Evolutionary conservation across 2,888 invertebrate species (phyloP), one percentile per base, ranked within the genome.

Genomic region (Gerosis bhagava): DNA sequence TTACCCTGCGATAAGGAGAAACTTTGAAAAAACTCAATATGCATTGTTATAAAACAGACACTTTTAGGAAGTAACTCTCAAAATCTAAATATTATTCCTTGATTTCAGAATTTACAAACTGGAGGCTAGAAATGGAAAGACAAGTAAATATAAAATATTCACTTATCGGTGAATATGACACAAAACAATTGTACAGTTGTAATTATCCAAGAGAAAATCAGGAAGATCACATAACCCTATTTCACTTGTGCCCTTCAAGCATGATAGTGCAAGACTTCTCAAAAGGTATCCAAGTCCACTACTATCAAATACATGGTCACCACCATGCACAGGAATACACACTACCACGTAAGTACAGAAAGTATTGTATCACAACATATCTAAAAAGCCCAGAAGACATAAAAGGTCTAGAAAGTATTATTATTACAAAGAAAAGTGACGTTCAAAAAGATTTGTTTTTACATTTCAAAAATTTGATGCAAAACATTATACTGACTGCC

Each of bases 51-150:
- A n/a, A n/a, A n/a, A n/a, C n/a, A n/a, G n/a, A n/a, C n/a, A n/a
- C n/a, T n/a, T n/a, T n/a, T n/a, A n/a, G n/a, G n/a, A n/a, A n/a
- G n/a, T n/a, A n/a, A n/a, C n/a, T n/a, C n/a, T n/a, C n/a, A n/a
- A n/a, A n/a, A n/a, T n/a, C n/a, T n/a, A n/a, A n/a, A n/a, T n/a
- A n/a, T n/a, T n/a, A n/a, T n/a, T n/a, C n/a, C n/a, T n/a, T n/a
- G n/a, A n/a, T 79, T 77, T 22, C 77, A 84, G 84, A 77, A 50
- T 82, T 77, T 19, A 51, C 43, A 0, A 28, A 50, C 0, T 84
- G 83, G 83, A 78, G 74, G 50, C 26, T 41, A 1, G 58, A 70
- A 1, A 56, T 79, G 57, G 72, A 82, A 36, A 25, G 43, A 0
- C 60, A 70, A 34, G 65, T 65, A 0, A 56, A 54, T 1, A 53